Conservation (phyloP, 1,140 invertebrate species). For the Monomorium pharaonis region DNA sequence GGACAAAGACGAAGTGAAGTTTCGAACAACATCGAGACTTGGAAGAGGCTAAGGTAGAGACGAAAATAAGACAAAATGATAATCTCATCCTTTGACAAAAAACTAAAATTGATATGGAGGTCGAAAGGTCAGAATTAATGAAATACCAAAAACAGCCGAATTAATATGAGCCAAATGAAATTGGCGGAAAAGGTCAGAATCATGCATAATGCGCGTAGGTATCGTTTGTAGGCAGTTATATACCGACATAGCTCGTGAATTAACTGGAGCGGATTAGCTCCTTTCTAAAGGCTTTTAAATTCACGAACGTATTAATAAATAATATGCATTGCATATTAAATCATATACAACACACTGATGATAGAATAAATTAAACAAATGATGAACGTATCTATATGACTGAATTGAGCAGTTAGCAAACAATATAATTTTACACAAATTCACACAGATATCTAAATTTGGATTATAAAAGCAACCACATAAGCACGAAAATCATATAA, state of each 20-base stretch:
- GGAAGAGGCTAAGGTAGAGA: not conserved
- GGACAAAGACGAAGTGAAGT: not conserved
- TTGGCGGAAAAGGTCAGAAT: constrained; percentile 32
- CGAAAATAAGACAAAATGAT: constrained; percentile 7
- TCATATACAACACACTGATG: not conserved
- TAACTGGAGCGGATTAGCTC: constrained; percentile 27
- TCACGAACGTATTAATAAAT: constrained; percentile 4
- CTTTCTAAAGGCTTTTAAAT: constrained; percentile 17
- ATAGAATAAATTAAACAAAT: not conserved
- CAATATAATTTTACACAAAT: not conserved
- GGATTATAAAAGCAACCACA: not conserved
- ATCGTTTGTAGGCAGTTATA: constrained; percentile 38
- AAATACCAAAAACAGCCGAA: constrained; percentile 14
- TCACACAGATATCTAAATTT: not conserved
- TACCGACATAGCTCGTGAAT: constrained; percentile 13
- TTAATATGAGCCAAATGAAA: constrained; percentile 20
- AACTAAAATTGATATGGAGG: not conserved
- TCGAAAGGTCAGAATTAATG: constrained; percentile 25
- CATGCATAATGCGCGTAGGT: constrained; percentile 2
- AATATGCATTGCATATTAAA: constrained; percentile 5
- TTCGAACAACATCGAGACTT: not conserved
- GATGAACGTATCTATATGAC: not conserved
- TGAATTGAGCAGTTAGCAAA: not conserved
- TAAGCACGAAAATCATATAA: not conserved
- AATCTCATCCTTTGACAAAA: not conserved